Percentiles rank a stretch among this genome's conserved stretches.
Conservation (phyloP, 2,113 vertebrate species). For the Sphaerodactylus townsendi region DNA sequence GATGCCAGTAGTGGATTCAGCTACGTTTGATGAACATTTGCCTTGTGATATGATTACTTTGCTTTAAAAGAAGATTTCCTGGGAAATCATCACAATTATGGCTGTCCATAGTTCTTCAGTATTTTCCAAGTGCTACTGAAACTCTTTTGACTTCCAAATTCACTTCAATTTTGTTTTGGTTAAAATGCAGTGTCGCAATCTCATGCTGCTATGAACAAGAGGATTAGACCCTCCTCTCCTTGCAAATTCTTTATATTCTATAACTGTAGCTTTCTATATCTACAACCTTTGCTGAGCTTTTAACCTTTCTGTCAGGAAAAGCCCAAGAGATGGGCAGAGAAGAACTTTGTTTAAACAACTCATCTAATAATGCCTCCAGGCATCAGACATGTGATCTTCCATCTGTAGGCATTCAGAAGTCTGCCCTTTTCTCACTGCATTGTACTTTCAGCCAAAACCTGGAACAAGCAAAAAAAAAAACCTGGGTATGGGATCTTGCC, state of each 20-base stretch:
- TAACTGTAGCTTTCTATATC: not conserved
- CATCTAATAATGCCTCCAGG: conserved; percentile 7
- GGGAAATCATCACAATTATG: not conserved
- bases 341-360: not conserved
- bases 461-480: not conserved
- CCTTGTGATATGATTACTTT: too few species aligned
- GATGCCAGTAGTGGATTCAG: not conserved
- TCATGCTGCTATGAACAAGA: not conserved
- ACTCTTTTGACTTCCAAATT: not conserved
- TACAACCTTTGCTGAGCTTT: conserved; percentile 2
- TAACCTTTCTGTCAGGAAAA: conserved; percentile 10
- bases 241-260: not conserved
- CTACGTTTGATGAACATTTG: not conserved
- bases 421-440: not conserved
- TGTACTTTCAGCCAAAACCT: not conserved
- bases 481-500: not conserved
- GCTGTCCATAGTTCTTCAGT: too few species aligned
- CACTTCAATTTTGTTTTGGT: not conserved
- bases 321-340: not conserved
- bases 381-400: not conserved
- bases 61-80: not conserved
- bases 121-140: not conserved
- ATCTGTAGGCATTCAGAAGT: not conserved
- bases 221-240: not conserved
- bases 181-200: not conserved